phyloP scores from a whole-genome alignment of 2,888 invertebrate species.

The Erebia epiphron region DNA sequence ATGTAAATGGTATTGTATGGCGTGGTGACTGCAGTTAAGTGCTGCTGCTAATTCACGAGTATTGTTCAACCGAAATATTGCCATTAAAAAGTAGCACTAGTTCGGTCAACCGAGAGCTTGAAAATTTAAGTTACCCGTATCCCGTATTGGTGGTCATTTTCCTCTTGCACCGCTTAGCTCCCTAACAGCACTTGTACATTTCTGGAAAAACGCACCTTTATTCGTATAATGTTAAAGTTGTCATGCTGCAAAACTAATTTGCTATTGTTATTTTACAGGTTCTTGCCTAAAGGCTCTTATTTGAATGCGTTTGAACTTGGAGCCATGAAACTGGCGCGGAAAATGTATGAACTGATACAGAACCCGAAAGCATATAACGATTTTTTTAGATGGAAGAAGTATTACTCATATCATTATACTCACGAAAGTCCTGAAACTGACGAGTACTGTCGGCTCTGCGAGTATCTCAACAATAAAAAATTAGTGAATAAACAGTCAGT shows the following conservation, averaged over 20 bases:
- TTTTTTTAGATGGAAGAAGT: constrained; percentile 62
- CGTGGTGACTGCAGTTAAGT: too few relatives aligned
- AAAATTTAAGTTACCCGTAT: too few relatives aligned
- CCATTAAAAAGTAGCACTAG: too few relatives aligned
- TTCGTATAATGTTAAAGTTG: neutral
- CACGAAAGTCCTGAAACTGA: constrained; percentile 54
- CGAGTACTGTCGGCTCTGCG: constrained; percentile 63
- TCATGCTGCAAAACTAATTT: neutral
- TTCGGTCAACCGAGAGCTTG: too few relatives aligned
- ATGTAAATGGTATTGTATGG: too few relatives aligned
- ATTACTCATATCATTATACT: constrained; percentile 55
- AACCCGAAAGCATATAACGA: constrained; percentile 50
- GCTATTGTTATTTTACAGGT: constrained; percentile 50
- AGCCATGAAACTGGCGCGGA: constrained; percentile 51
- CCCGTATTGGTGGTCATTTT: too few relatives aligned
- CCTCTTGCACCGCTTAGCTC: too few relatives aligned
- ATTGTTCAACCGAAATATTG: too few relatives aligned
- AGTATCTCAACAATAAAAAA: constrained; percentile 51
- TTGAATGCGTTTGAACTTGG: constrained; percentile 56
- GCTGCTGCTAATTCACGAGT: too few relatives aligned
- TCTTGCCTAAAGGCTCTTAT: constrained; percentile 61
- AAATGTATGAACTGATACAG: constrained; percentile 53
- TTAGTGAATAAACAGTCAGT: constrained; percentile 44
- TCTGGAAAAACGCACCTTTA: too few relatives aligned
- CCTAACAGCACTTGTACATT: too few relatives aligned